Conservation (phyloP, 2,888 invertebrate species). For the Rhyacophila evoluta region DNA sequence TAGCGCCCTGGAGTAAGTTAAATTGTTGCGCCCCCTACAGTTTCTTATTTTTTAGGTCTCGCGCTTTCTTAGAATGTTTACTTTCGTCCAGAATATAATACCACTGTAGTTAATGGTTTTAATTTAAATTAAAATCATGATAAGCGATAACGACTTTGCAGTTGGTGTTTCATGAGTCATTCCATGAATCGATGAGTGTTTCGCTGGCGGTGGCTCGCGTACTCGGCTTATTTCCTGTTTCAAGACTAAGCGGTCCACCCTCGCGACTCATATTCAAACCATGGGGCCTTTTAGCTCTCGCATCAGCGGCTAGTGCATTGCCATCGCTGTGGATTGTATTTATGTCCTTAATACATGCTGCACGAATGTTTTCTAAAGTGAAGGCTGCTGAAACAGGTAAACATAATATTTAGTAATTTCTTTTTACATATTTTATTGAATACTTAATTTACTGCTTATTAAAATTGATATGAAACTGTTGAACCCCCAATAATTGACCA, state of each 20-base stretch:
- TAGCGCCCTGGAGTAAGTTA: too few species aligned
- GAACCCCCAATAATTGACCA: too few species aligned
- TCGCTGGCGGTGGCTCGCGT: slow-evolving; percentile 43
- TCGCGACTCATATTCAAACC: slow-evolving; percentile 11
- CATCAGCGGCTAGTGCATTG: slow-evolving; percentile 40
- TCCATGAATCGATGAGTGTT: slow-evolving; percentile 41
- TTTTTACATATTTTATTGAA: too few species aligned
- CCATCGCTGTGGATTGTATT: slow-evolving; percentile 43
- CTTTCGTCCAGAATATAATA: too few species aligned
- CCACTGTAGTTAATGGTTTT: too few species aligned
- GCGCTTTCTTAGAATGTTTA: too few species aligned
- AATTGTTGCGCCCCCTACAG: too few species aligned
- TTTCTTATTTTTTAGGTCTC: too few species aligned
- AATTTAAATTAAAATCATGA: too few species aligned
- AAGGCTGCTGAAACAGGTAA: slow-evolving; percentile 41
- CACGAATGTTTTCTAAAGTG: slow-evolving; percentile 17
- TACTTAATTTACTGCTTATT: too few species aligned
- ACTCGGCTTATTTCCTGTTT: slow-evolving; percentile 47
- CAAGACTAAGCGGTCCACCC: slow-evolving; percentile 31
- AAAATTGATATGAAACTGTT: too few species aligned
- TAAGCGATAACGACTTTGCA: too few species aligned
- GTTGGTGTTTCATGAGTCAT: slow-evolving; percentile 23
- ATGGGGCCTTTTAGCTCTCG: slow-evolving; percentile 31
- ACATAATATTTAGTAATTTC: not conserved
- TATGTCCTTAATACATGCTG: slow-evolving; percentile 32